phyloP scores from a whole-genome alignment of 2,113 vertebrate genomes.

The Megaleporinus macrocephalus region DNA sequence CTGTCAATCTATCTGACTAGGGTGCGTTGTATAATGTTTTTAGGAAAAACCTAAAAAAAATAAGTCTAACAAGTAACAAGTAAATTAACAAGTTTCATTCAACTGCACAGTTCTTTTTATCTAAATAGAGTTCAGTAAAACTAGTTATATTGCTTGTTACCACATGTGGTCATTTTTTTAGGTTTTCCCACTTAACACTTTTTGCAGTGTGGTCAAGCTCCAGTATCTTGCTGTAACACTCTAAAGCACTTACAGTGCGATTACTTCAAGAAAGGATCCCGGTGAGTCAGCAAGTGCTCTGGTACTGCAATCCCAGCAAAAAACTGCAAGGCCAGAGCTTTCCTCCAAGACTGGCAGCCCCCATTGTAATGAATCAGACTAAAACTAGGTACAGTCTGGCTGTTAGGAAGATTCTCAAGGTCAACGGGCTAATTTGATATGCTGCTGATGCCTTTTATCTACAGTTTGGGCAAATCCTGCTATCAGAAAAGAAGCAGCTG shows the following conservation, averaged over 20 bases:
- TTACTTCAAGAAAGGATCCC: slow-evolving; percentile 20
- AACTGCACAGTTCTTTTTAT: too few relatives aligned
- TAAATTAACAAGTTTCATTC: too few relatives aligned
- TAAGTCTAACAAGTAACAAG: too few relatives aligned
- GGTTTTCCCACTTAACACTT: too few relatives aligned
- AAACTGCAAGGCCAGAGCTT: slow-evolving; percentile 19
- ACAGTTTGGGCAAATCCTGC: slow-evolving; percentile 5
- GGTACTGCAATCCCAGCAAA: background rate
- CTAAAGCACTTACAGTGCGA: background rate
- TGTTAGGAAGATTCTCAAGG: background rate
- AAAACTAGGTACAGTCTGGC: background rate
- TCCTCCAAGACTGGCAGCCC: background rate
- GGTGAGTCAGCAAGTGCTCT: slow-evolving; percentile 17
- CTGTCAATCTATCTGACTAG: too few relatives aligned
- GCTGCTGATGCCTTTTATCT: background rate
- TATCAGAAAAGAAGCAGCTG: background rate
- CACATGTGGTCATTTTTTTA: too few relatives aligned
- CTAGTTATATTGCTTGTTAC: too few relatives aligned
- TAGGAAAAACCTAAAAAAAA: too few relatives aligned
- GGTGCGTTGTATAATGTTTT: too few relatives aligned
- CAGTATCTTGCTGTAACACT: background rate
- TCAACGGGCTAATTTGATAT: background rate
- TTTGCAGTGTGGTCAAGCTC: too few relatives aligned
- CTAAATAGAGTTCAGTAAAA: too few relatives aligned
- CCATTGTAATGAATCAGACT: background rate